Evolutionary conservation across 1,140 invertebrate genomes (phyloP), one percentile per base, ranked within the genome.

Genomic region (Drosophila auraria): DNA sequence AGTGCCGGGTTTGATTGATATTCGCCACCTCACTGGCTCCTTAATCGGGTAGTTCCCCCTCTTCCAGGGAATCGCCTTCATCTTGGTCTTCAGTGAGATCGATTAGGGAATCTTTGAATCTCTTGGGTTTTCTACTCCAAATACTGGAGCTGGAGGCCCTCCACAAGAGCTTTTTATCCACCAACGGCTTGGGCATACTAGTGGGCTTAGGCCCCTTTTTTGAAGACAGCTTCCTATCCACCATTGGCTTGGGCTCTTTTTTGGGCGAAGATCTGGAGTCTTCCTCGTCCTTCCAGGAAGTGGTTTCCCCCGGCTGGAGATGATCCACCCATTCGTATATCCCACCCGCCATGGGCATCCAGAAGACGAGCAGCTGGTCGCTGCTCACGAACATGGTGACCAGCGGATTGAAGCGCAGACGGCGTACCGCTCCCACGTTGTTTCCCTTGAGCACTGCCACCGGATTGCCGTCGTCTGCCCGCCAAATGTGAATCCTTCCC

Each of bases 331-430:
- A 59, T 20, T 77, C 57, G 23, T 71, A 53, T 0, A 42, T 40
- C 0, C 58, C 68, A 7, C 47, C 51, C 30, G 53, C 36, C 45
- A 54, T 64, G 20, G 76, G 62, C 57, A 78, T 78, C 83, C 83
- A 87, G 45, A 82, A 80, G n/a, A 36, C 59, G 2, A 74, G 51
- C 25, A 56, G 36, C 8, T 54, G 14, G 20, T 80, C 72, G 53
- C 71, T 59, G 62, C 68, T 87, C 14, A 80, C 80, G 12, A 87
- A 83, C 80, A 87, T 74, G 8, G 53, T 79, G 1, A 51, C 36
- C 9, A 12, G 44, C 2, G 83, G 83, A 80, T 80, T 73, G 33
- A 87, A 83, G 5, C 62, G 51, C 3, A 87, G 6, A 15, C 66
- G 80, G 0, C 51, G 47, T 20, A 79, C 66, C 3, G 76, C 54